Conservation (phyloP, 2,888 invertebrate genomes). For the Drosophila meridionalis region DNA sequence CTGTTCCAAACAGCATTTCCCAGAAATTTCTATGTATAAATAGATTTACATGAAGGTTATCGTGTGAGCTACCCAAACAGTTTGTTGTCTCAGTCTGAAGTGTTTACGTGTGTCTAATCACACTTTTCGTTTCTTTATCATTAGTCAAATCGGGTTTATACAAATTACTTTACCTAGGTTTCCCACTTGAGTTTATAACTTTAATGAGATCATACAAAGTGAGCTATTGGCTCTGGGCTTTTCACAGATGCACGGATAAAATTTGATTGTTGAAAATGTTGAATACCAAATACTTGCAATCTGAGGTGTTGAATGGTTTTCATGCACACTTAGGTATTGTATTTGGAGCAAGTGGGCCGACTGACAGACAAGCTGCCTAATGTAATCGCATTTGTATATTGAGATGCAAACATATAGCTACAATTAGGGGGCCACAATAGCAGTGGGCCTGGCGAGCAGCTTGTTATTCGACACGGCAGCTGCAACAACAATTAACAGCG, state of each 20-base stretch:
- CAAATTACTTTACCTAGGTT: conserved; percentile 19
- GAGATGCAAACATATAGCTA: not conserved
- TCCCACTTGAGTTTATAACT: conserved; percentile 16
- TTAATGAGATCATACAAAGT: not conserved
- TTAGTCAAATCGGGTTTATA: conserved; percentile 18
- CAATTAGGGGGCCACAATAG: conserved; percentile 44
- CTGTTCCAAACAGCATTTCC: conserved; percentile 9
- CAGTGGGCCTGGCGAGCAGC: conserved; percentile 45
- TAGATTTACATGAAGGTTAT: conserved; percentile 8
- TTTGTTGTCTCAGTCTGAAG: conserved; percentile 5
- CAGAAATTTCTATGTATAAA: not conserved
- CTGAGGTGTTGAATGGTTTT: conserved; percentile 42
- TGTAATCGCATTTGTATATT: conserved; percentile 65
- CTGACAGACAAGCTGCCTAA: conserved; percentile 59
- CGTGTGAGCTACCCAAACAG: conserved; percentile 9
- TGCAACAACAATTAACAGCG: conserved; percentile 45
- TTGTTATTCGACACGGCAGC: conserved; percentile 51
- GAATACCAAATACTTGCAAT: not conserved
- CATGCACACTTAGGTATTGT: conserved; percentile 19
- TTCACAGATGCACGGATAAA: conserved; percentile 12
- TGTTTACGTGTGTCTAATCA: not conserved
- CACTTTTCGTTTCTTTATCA: conserved; percentile 5
- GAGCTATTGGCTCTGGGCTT: not conserved
- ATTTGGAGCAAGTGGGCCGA: conserved; percentile 10
- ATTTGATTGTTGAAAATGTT: too few species aligned